These are phyloP conservation scores for Lithosia quadra DNA, from an alignment of 2,888 invertebrate species.

Conservation along the genomic window DNA sequence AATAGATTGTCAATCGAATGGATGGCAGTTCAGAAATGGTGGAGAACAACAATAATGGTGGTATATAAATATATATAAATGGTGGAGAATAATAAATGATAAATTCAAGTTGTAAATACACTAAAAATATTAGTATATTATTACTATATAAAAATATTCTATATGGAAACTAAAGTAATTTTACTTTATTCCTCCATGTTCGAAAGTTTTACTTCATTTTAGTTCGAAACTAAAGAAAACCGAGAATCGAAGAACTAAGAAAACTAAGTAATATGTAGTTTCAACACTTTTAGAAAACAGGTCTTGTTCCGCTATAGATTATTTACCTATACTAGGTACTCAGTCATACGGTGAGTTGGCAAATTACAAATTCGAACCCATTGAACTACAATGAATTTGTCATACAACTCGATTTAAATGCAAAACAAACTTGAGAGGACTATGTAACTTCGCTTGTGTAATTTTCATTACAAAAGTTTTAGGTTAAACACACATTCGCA, in stretches of 20 bases:
- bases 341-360: slow-evolving; percentile 47
- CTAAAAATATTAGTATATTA: too few relatives aligned
- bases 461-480: slow-evolving; percentile 26
- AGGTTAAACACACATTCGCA: slow-evolving; percentile 9
- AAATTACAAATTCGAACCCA: slow-evolving; percentile 50
- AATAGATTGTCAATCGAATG: too few relatives aligned
- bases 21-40: not conserved
- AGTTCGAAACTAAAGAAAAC: slow-evolving; percentile 15
- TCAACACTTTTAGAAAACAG: slow-evolving; percentile 42
- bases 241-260: slow-evolving; percentile 24
- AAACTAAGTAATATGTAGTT: slow-evolving; percentile 31
- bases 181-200: not conserved
- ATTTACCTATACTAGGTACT: slow-evolving; percentile 24
- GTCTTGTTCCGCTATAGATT: slow-evolving; percentile 55
- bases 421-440: slow-evolving; percentile 47
- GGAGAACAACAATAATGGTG: not conserved
- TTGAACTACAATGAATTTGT: slow-evolving; percentile 55
- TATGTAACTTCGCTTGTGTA: slow-evolving; percentile 24
- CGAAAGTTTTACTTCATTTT: slow-evolving; percentile 6
- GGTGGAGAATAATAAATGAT: too few relatives aligned
- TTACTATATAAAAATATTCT: too few relatives aligned
- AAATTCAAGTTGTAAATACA: too few relatives aligned
- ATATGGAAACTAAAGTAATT: not conserved
- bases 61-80: too few relatives aligned
- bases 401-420: slow-evolving; percentile 56